Evolutionary conservation across 1,140 invertebrate species (phyloP).

Genomic region (Drosophila dunni): DNA sequence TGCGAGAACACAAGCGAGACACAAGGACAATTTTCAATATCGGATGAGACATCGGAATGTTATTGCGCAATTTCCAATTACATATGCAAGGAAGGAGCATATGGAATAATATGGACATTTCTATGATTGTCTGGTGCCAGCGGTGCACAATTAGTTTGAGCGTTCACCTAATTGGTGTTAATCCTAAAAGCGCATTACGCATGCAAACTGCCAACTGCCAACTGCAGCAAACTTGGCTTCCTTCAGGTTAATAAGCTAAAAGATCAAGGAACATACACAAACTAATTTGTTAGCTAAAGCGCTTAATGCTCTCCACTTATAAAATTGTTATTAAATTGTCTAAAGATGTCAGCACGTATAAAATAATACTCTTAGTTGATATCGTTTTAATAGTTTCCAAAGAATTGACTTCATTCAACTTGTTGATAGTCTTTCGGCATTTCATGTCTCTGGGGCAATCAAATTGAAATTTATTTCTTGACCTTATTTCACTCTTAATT

Average conservation of each 20-base stretch:
- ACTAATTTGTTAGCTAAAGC: conserved; percentile 2
- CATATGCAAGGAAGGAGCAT: conserved; percentile 20
- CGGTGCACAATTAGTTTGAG: conserved; percentile 24
- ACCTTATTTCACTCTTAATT: conserved; percentile 53
- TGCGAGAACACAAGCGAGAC: conserved; percentile 43
- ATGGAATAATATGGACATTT: not conserved
- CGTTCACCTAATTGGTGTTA: conserved; percentile 35
- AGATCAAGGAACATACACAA: not conserved
- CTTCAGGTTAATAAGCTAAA: not conserved
- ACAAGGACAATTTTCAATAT: conserved; percentile 67
- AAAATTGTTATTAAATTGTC: too few relatives aligned
- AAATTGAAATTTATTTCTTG: conserved; percentile 56
- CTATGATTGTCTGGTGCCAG: not conserved
- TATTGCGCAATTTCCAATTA: conserved; percentile 62
- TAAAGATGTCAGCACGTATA: too few relatives aligned
- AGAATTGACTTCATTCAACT: conserved; percentile 24
- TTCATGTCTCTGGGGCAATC: conserved; percentile 40
- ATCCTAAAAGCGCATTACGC: conserved; percentile 36
- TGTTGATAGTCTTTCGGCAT: conserved; percentile 35
- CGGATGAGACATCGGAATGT: conserved; percentile 50
- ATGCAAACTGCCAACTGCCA: not conserved
- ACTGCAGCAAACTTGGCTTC: not conserved
- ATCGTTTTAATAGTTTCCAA: too few relatives aligned
- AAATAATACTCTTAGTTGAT: too few relatives aligned
- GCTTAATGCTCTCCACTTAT: not conserved